phyloP scores from a whole-genome alignment of 2,888 invertebrate species.

The Dryocosmus kuriphilus region DNA sequence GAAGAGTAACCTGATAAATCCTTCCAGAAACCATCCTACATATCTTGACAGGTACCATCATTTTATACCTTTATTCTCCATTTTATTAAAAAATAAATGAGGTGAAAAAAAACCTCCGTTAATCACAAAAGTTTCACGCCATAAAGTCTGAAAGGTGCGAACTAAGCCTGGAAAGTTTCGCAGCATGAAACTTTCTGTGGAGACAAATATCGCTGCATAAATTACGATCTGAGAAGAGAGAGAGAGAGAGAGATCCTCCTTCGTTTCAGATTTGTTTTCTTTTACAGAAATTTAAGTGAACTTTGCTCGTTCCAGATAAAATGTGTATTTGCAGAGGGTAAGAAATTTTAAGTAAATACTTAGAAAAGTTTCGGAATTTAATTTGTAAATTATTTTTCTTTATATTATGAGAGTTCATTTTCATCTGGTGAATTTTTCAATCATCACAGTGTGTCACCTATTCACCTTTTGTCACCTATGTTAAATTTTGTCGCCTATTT shows the following conservation, averaged over 20 bases:
- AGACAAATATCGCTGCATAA: conserved; percentile 6
- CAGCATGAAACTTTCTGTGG: not conserved
- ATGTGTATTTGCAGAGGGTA: not conserved
- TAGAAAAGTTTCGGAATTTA: not conserved
- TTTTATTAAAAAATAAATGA: not conserved
- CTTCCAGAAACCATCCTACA: not conserved
- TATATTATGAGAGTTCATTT: not conserved
- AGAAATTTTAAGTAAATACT: not conserved
- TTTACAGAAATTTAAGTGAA: not conserved
- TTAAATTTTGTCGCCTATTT: too few species aligned
- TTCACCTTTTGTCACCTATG: too few species aligned
- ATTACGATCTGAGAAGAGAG: not conserved
- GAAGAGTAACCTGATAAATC: not conserved
- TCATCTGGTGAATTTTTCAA: too few species aligned
- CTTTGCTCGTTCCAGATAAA: not conserved
- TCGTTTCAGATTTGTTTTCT: not conserved
- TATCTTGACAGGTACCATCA: not conserved
- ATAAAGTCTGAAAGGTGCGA: not conserved
- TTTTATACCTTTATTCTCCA: not conserved
- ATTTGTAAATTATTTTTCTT: not conserved
- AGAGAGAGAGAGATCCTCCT: too few species aligned
- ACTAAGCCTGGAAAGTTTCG: not conserved
- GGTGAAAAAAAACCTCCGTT: not conserved
- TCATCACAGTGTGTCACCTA: too few species aligned
- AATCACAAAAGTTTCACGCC: not conserved